Conservation (phyloP, 2,797 vertebrate genomes). For the Helostoma temminkii region DNA sequence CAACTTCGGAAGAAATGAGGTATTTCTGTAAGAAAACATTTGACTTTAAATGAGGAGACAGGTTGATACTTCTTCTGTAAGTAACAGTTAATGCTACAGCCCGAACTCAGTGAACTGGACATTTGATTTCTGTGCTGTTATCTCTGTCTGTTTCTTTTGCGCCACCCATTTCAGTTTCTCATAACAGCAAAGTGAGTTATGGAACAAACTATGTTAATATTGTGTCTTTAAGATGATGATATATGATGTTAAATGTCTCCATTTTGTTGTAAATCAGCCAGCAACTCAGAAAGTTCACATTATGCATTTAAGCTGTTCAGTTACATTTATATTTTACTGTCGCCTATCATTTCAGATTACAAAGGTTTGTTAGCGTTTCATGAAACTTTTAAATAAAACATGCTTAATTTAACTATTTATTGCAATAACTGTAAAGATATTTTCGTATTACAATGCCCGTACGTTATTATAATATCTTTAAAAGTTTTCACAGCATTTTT, state of each 20-base stretch:
- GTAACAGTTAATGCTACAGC: not conserved
- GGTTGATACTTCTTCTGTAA: not conserved
- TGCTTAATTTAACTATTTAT: not conserved
- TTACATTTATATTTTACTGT: not conserved
- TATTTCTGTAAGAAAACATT: not conserved
- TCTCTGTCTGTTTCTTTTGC: not conserved
- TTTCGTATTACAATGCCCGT: not conserved
- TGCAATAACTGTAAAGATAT: not conserved
- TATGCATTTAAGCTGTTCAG: not conserved
- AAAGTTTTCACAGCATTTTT: constrained; percentile 13
- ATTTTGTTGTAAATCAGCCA: not conserved
- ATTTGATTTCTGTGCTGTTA: not conserved
- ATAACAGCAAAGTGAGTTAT: not conserved
- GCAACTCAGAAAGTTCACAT: not conserved
- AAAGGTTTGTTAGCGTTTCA: not conserved
- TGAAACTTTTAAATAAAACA: not conserved
- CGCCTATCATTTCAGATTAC: not conserved
- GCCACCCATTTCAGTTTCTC: not conserved
- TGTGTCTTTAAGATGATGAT: not conserved
- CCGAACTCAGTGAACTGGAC: not conserved
- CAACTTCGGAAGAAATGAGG: too few relatives aligned
- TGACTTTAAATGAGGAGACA: not conserved
- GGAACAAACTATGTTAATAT: not conserved
- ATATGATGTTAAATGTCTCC: not conserved
- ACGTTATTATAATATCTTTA: not conserved